Conservation (phyloP, 2,888 invertebrate genomes). For the Tiliacea citrago region DNA sequence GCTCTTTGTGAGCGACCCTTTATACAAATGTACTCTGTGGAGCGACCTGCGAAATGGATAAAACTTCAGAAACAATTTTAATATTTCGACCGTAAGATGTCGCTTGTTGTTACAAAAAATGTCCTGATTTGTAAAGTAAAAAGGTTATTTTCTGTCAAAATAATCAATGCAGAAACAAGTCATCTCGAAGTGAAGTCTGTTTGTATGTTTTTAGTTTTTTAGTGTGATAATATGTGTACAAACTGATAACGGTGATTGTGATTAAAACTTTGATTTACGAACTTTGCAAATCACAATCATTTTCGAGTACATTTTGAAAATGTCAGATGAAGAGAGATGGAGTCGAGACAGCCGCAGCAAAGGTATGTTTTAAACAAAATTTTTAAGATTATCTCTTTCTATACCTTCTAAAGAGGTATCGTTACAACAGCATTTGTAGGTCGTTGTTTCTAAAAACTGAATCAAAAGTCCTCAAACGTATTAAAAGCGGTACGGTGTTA, state of each 20-base stretch:
- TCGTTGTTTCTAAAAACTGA: background rate
- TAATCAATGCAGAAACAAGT: background rate
- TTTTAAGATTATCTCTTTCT: background rate
- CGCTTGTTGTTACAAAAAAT: background rate
- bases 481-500: background rate
- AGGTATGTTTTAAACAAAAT: constrained; percentile 14
- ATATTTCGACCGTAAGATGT: background rate
- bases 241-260: background rate
- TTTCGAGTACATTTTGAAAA: constrained; percentile 18
- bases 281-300: background rate
- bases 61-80: background rate
- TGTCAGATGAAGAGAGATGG: constrained; percentile 55
- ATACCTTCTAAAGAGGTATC: background rate
- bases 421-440: background rate
- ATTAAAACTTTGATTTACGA: background rate
- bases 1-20: background rate
- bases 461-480: background rate
- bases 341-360: constrained; percentile 43
- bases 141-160: too few relatives aligned
- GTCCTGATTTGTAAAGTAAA: too few relatives aligned
- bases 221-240: background rate
- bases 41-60: too few relatives aligned
- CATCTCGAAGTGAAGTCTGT: background rate
- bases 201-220: background rate
- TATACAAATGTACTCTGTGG: too few relatives aligned